Evolutionary conservation across 2,113 vertebrate species (phyloP).

Genomic region (Mormyrus iriodes): DNA sequence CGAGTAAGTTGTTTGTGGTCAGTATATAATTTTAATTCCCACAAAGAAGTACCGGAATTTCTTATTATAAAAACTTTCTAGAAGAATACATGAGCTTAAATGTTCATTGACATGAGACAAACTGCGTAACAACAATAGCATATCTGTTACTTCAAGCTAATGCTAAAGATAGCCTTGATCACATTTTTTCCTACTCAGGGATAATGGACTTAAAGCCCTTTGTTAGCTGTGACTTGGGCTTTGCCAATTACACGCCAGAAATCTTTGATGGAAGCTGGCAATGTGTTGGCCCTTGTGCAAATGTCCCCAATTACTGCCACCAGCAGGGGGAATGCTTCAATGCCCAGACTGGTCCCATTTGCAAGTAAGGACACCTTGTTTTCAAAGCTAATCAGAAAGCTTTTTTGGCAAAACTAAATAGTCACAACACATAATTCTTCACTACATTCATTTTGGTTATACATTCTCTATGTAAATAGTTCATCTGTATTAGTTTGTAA

Average conservation of each 20-base stretch:
- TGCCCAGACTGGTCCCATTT: constrained; percentile 35
- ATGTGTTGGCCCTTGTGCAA: constrained; percentile 51
- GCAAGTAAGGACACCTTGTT: constrained; percentile 43
- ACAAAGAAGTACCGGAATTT: neutral
- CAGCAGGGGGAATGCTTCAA: constrained; percentile 49
- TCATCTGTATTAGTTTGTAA: neutral
- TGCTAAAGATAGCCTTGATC: neutral
- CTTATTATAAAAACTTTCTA: neutral
- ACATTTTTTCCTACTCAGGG: constrained; percentile 35
- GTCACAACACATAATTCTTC: neutral
- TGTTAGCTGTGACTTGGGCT: constrained; percentile 38
- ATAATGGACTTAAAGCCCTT: constrained; percentile 41
- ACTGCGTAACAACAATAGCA: neutral
- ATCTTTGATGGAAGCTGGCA: constrained; percentile 42
- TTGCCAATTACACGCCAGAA: constrained; percentile 43
- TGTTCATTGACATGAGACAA: neutral
- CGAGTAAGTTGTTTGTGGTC: constrained; percentile 38
- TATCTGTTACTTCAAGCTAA: neutral
- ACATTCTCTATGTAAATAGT: neutral
- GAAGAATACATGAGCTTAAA: neutral
- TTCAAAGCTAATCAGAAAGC: neutral
- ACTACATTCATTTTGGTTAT: neutral
- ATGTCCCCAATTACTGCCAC: constrained; percentile 42
- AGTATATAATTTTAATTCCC: neutral
- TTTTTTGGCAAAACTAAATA: neutral